Base-by-base conservation (phyloP, 1,140 invertebrate genomes). In the Cydia amplana region DNA sequence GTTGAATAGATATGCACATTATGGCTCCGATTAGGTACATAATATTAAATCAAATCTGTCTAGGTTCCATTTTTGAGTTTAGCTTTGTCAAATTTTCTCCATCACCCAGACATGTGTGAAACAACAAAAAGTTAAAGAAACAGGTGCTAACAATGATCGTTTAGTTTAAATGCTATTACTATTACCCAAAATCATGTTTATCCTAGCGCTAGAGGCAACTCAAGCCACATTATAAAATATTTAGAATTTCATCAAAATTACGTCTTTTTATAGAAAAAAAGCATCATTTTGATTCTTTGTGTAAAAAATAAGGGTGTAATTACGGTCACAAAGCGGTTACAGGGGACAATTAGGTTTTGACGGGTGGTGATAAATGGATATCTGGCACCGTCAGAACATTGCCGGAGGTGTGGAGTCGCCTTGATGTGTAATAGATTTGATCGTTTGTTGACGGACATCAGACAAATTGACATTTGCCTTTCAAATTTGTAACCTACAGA, bases 331-430 rank as follows among this genome's bases (percentile, higher is more conserved):
- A 75, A 72, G 74, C 74, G 74, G 67, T 75, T 43, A 65, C 46
- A 55, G 64, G 46, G 75, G 64, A 75, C 75, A 75, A 75, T 75
- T 75, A 75, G 75, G 51, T 72, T 75, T 75, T 75, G 75, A 75
- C 75, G 67, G 32, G 43, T 55, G 55, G 51, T 75, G 75, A 75
- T 75, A 75, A 75, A 75, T 75, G 75, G 75, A 32, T 63, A 46
- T 65, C 75, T 75, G 49, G 32, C 18, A 43, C 72, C 43, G 20
- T 6, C 23, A n/a, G 46, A 40, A 63, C 60, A 14, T 23, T 40
- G 65, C 65, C 28, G 65, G 12, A 75, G 43, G 20, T 36, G 49
- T 75, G 75, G 75, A 75, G 75, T 40, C 55, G 73, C 32, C 32
- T 28, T 49, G 72, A 73, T 23, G 65, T 70, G 64, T 36, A 32